A percentile compares a stretch with the other conserved stretches of the same genome.
These are phyloP conservation scores for Hofmannophila pseudospretella DNA, from an alignment of 2,888 invertebrate genomes.

Conservation along the genomic window DNA sequence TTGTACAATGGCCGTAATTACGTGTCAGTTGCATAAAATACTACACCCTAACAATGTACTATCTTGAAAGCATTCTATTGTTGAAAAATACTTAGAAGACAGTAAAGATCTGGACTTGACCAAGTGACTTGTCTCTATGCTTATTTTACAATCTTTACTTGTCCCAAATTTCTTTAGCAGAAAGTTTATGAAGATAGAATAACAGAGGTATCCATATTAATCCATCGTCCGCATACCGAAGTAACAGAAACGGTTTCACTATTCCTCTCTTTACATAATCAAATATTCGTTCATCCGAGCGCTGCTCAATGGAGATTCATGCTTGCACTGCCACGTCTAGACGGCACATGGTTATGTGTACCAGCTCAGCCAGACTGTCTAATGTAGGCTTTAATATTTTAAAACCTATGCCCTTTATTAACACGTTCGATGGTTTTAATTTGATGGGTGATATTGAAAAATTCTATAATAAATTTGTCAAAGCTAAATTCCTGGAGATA, in stretches of 20 bases:
- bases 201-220: constrained; percentile 5
- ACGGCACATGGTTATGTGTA: constrained; percentile 24
- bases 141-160: too few species aligned
- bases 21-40: too few species aligned
- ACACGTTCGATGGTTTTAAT: constrained; percentile 34
- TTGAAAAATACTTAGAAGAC: too few species aligned
- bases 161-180: too few species aligned
- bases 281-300: constrained; percentile 55
- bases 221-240: constrained; percentile 13
- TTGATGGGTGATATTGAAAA: constrained; percentile 7
- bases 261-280: constrained; percentile 58
- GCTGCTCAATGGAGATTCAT: constrained; percentile 46
- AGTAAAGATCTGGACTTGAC: too few species aligned
- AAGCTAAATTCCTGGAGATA: too few species aligned
- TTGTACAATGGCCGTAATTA: too few species aligned
- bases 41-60: too few species aligned
- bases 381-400: constrained; percentile 44
- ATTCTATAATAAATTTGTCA: too few species aligned
- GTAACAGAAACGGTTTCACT: constrained; percentile 30
- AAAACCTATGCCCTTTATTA: constrained; percentile 35
- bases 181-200: too few species aligned
- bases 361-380: constrained; percentile 32
- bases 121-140: too few species aligned
- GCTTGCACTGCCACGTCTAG: constrained; percentile 40
- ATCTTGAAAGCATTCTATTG: too few species aligned